Conservation (phyloP, 2,888 invertebrate species). For the Argynnis bischoffii region DNA sequence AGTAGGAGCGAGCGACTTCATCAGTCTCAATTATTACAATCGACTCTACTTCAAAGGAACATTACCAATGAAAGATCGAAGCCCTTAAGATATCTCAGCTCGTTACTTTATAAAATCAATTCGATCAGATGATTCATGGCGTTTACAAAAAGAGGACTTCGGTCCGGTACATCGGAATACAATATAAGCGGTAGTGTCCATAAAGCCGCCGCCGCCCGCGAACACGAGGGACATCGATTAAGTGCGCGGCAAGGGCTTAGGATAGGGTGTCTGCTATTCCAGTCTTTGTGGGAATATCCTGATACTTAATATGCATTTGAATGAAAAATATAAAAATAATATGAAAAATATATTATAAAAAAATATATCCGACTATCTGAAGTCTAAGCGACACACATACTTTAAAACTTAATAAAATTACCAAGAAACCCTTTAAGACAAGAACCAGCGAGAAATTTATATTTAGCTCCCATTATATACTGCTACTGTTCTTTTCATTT, state of each 20-base stretch:
- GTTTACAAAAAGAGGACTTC: conserved; percentile 20
- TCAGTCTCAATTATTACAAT: conserved; percentile 12
- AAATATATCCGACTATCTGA: too few relatives aligned
- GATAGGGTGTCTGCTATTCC: background rate
- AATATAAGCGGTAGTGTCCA: conserved; percentile 23
- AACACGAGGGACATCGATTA: conserved; percentile 27
- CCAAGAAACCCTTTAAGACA: too few relatives aligned
- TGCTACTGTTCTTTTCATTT: too few relatives aligned
- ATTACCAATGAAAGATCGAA: conserved; percentile 9
- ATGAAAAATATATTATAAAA: too few relatives aligned
- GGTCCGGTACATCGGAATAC: conserved; percentile 20
- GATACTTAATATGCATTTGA: too few relatives aligned
- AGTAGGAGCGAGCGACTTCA: background rate
- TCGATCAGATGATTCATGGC: conserved; percentile 18
- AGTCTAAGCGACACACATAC: too few relatives aligned
- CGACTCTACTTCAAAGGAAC: conserved; percentile 10
- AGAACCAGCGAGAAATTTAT: too few relatives aligned
- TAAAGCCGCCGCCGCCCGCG: conserved; percentile 24
- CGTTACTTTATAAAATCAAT: conserved; percentile 21
- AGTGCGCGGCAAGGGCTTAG: conserved; percentile 6
- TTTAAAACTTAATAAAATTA: too few relatives aligned
- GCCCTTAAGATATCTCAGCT: conserved; percentile 9
- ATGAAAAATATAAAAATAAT: too few relatives aligned
- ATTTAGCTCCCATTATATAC: too few relatives aligned
- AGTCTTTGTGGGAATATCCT: background rate